Evolutionary conservation across 2,888 invertebrate genomes (phyloP), one percentile per base, ranked within the genome.

Genomic region (Drosophila nigricruria): DNA sequence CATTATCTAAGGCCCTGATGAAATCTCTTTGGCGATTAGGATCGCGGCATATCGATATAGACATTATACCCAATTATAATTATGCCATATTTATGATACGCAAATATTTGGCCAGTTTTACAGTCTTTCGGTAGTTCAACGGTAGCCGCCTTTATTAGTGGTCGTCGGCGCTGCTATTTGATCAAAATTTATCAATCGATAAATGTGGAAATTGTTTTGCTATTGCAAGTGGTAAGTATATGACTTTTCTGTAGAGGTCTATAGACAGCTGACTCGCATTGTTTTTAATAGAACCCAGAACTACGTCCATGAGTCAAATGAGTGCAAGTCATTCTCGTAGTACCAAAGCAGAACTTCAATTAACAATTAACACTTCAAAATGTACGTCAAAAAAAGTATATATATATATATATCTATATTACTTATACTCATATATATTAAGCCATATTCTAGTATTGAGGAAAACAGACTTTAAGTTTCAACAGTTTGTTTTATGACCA

Each of bases 1-100:
- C 67, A 67, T 30, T 27, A 43, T 4, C 20, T 12, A 38, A 23
- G 20, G 3, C 23, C 6, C 9, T 27, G 47, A 42, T 56, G 23
- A 6, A 16, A 30, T 56, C 34, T 53, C 3, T 12, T 27, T 27
- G 12, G 25, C 42, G 68, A 67, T 67, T 56, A 42, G 25, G 56
- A 49, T 40, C 67, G n/a, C 14, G 23, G 12, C 67, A 5, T 38
- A 34, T 56, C 34, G 32, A 40, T 30, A 14, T 38, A n/a, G 1
- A 25, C 14, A 49, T 53, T 53, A 38, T 53, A 38, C 20, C 25
- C 1, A 18, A 8, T 5, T 40, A 49, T 40, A 63, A 6, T 12
- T 6, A 8, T 14, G 16, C n/a, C 9, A n/a, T 10, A 40, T 54
- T 42, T 56, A 68, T 68, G 23, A 30, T 40, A 27, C 34, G 14